Evolutionary conservation across 2,888 invertebrate genomes (phyloP).

Genomic region (Malthinus flaveolus): DNA sequence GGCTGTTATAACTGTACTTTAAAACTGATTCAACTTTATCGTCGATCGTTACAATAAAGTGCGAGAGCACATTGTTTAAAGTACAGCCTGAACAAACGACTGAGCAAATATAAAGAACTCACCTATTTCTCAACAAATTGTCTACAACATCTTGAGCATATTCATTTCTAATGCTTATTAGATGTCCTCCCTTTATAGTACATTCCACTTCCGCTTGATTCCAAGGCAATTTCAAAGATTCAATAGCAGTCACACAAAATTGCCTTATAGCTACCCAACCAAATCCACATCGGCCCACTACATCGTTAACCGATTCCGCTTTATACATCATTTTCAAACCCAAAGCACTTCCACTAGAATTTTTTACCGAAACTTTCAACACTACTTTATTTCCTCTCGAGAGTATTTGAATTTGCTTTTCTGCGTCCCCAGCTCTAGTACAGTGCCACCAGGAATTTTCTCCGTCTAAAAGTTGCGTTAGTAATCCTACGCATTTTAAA

Average conservation of each 20-base stretch:
- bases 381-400: conserved; percentile 62
- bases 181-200: conserved; percentile 65
- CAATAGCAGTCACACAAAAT: conserved; percentile 67
- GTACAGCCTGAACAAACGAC: neutral
- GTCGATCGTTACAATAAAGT: neutral
- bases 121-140: conserved; percentile 68
- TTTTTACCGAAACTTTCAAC: conserved; percentile 49
- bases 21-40: neutral
- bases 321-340: conserved; percentile 64
- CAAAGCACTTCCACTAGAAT: conserved; percentile 35
- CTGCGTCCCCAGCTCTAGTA: conserved; percentile 61
- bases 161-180: conserved; percentile 67
- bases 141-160: conserved; percentile 67
- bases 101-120: conserved; percentile 36
- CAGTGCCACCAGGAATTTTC: conserved; percentile 64
- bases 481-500: conserved; percentile 59
- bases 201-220: conserved; percentile 70
- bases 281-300: conserved; percentile 69
- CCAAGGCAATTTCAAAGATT: conserved; percentile 65
- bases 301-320: conserved; percentile 63
- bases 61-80: neutral
- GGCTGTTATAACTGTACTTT: neutral
- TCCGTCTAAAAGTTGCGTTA: conserved; percentile 62
- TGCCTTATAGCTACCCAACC: conserved; percentile 71
- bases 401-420: conserved; percentile 62